phyloP scores from a whole-genome alignment of 2,797 vertebrate species.

The Sebastes kiyomatsui region DNA sequence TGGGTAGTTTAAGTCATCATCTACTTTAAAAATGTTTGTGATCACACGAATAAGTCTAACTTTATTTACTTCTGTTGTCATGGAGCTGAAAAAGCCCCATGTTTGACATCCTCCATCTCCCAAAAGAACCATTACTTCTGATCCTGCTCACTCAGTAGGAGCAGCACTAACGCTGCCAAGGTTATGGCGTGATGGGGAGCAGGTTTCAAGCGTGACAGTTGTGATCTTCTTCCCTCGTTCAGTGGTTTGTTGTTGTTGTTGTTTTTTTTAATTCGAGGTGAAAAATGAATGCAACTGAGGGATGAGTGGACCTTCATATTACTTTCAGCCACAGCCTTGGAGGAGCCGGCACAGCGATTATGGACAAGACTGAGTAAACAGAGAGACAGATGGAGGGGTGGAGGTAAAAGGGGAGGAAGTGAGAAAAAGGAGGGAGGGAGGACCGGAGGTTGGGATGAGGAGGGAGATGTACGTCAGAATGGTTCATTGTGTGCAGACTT shows the following conservation, averaged over 20 bases:
- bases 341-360: neutral
- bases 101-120: neutral
- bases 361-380: conserved; percentile 24
- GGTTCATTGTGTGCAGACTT: conserved; percentile 36
- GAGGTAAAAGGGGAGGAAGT: neutral
- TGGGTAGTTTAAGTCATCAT: neutral
- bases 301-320: conserved; percentile 3
- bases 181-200: neutral
- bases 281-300: neutral
- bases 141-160: neutral
- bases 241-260: neutral
- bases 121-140: neutral
- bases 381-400: conserved; percentile 43
- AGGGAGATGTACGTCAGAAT: conserved; percentile 34
- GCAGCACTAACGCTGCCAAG: neutral
- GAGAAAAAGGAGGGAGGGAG: conserved; percentile 11
- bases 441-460: conserved; percentile 22
- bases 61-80: neutral
- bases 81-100: neutral
- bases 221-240: neutral
- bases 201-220: neutral
- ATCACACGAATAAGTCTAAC: neutral
- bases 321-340: conserved; percentile 13
- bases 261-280: neutral
- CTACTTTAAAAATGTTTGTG: neutral